phyloP scores from a whole-genome alignment of 2,113 vertebrate genomes.

The Onychostoma macrolepis region DNA sequence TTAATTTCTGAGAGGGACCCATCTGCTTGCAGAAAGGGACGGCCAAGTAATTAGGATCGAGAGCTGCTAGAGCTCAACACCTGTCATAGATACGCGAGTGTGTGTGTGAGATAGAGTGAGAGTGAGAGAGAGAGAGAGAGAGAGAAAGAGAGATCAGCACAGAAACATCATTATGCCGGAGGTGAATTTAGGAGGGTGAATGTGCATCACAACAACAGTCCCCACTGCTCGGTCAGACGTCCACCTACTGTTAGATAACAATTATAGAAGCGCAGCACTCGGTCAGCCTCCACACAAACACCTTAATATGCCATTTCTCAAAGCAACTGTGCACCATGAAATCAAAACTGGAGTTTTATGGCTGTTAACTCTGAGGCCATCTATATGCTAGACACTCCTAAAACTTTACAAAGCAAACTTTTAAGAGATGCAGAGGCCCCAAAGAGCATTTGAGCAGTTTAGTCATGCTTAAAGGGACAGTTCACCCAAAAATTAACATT shows the following conservation, averaged over 20 bases:
- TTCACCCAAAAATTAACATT: neutral
- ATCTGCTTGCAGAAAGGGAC: constrained; percentile 54
- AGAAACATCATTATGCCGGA: neutral
- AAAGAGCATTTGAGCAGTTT: neutral
- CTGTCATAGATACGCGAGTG: constrained; percentile 61
- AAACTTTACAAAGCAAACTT: neutral
- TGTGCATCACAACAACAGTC: constrained; percentile 25
- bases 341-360: neutral
- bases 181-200: constrained; percentile 1
- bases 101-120: neutral
- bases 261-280: neutral
- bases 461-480: neutral
- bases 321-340: neutral
- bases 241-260: constrained; percentile 43
- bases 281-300: neutral
- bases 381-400: neutral
- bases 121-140: neutral
- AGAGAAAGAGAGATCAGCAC: neutral
- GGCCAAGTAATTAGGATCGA: constrained; percentile 70
- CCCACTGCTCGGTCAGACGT: constrained; percentile 15
- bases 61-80: constrained; percentile 61
- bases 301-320: neutral
- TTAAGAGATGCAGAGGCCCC: neutral
- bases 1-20: constrained; percentile 66
- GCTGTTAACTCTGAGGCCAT: neutral